phyloP scores from a whole-genome alignment of 2,888 invertebrate species.

The Proisotoma minuta region DNA sequence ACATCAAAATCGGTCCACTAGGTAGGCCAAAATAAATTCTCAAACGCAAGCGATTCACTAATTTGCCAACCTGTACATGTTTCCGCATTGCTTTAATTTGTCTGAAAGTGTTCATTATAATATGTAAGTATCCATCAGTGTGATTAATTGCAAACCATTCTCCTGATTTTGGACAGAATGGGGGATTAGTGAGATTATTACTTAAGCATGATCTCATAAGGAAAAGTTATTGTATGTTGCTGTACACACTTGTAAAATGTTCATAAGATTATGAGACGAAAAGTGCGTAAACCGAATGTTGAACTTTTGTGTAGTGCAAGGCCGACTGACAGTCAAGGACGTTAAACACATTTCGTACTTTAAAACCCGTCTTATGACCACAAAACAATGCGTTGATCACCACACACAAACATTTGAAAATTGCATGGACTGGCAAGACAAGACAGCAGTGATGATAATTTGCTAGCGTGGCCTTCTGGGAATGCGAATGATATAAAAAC shows the following conservation, averaged over 20 bases:
- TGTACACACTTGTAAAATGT: not conserved
- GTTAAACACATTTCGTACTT: constrained; percentile 6
- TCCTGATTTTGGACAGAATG: not conserved
- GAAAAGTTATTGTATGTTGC: not conserved
- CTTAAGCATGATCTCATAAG: not conserved
- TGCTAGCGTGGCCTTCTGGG: constrained; percentile 5
- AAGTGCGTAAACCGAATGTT: constrained; percentile 38
- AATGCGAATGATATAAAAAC: constrained; percentile 12
- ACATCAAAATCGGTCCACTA: no score
- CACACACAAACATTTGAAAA: not conserved
- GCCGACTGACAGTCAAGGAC: constrained; percentile 39
- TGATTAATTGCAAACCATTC: not conserved
- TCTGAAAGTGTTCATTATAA: not conserved
- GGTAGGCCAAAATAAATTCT: no score
- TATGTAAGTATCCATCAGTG: not conserved
- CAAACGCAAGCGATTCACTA: no score
- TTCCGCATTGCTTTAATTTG: constrained; percentile 1
- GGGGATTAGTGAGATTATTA: not conserved
- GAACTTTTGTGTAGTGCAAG: constrained; percentile 36
- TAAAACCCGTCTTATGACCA: not conserved
- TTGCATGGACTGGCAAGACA: not conserved
- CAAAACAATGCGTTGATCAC: not conserved
- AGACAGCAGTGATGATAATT: not conserved
- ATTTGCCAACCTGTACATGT: no score
- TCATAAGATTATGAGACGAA: not conserved